Base-by-base conservation (phyloP, 2,113 vertebrate genomes). In the Chionomys nivalis region DNA sequence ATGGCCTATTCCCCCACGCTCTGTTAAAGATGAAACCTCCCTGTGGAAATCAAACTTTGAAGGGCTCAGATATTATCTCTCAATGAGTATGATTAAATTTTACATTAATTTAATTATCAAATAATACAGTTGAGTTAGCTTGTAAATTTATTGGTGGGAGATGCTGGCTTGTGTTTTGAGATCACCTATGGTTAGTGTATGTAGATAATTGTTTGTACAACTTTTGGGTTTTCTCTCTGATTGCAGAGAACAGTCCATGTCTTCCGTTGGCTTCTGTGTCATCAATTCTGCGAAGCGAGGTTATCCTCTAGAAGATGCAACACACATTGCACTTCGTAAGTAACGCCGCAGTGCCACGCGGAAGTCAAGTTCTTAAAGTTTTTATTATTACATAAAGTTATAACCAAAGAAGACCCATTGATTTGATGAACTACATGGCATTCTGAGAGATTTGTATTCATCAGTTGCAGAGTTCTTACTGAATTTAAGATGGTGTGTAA, bases 281-380 rank as follows among this genome's bases (percentile, higher is more conserved):
- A 98, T 99, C 97, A 99, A 98, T 97, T 99, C 99, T 21, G 96
- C 98, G 96, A 99, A 99, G 97, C 98, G 99, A 98, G 99, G 99
- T 39, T 99, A 99, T 98, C 99, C 99, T 3, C 98, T 99, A 97
- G 99, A 99, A 94, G 99, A 99, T 36, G 99, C 99, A 12, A 99
- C 99, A 49, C 99, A 99, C 98, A 99, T 99, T 86, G 99, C 99
- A 9, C 98, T 99, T 96, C 99, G 99, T 99, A 98, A 99, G 99
- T 99, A 65, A 36, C 0, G 6, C 23, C 90, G 70, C 4, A 83
- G 73, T 13, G 2, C 61, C 8, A 4, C 47, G 0, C 23, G 1
- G 19, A 11, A 47, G 21, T 19, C 42, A 55, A 90, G 26, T 73
- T 82, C 78, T 33, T 19, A 65, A 47, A 13, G 19, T 12, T 10